phyloP scores from a whole-genome alignment of 2,113 vertebrate genomes.

The Gallinago media region DNA sequence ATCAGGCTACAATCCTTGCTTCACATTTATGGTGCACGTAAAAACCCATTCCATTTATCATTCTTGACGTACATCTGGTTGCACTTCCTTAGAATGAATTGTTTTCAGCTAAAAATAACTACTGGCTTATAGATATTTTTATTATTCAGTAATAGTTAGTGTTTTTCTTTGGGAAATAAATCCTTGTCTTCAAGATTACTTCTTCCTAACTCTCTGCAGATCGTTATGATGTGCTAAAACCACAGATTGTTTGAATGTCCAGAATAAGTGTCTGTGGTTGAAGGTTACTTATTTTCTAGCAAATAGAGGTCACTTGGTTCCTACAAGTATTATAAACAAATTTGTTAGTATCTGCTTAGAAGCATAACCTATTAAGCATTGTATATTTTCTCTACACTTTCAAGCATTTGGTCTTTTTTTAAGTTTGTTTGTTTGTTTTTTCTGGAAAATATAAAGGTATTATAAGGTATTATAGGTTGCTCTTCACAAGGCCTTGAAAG shows the following conservation, averaged over 20 bases:
- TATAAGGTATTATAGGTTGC: neutral
- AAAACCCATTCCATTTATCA: neutral
- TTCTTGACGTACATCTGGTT: neutral
- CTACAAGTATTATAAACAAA: neutral
- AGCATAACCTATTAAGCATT: neutral
- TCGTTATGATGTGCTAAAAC: neutral
- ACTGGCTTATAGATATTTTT: neutral
- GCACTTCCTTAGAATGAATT: neutral
- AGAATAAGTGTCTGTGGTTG: neutral
- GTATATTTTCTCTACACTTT: neutral
- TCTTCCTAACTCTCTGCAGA: neutral
- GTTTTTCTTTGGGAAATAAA: conserved; percentile 18
- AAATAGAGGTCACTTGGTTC: neutral
- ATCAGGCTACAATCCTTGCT: neutral
- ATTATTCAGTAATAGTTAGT: neutral
- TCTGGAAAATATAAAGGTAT: neutral
- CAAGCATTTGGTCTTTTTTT: neutral
- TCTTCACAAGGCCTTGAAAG: neutral
- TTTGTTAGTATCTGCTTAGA: neutral
- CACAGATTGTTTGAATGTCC: neutral
- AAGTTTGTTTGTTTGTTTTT: neutral
- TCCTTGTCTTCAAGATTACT: neutral
- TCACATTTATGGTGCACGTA: neutral
- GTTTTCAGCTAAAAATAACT: conserved; percentile 16
- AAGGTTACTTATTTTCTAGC: neutral